Base-by-base conservation (phyloP, 1,140 invertebrate genomes). In the Gonatopus flavifemur region DNA sequence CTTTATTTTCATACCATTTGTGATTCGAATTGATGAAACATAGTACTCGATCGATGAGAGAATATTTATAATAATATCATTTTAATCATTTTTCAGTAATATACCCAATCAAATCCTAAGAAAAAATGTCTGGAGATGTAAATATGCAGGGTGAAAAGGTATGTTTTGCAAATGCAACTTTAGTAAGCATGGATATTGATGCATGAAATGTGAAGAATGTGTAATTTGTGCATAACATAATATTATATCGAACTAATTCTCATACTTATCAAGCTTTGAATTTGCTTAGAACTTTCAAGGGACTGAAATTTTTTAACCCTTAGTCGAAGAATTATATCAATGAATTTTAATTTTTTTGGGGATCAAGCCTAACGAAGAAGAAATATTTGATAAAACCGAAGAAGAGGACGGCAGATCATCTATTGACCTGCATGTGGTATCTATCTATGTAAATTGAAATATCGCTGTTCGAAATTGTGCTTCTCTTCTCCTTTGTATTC, bases 141-240 rank as follows among this genome's bases (percentile, higher is more conserved):
- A 75, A 72, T 53, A 72, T 66, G 64, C 67, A 69, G 49, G 53
- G 66, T 32, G 72, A 71, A 42, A 74, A 73, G 66, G 74, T 76
- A 68, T 40, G 48, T 58, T 32, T 39, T 24, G 10, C n/a, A n/a
- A n/a, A 22, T 31, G 32, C 35, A 22, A 25, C 37, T 45, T 36
- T 37, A 28, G 40, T 38, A 45, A 45, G 59, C 52, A 58, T 57
- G 59, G 10, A 47, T 42, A 49, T 24, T 42, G 46, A 22, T 35
- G 55, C 41, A 51, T 56, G 51, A 22, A 36, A 41, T 36, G 44
- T 35, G 31, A 33, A 18, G 42, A 38, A 49, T 53, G 37, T 56
- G 57, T 46, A 35, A 53, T 37, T 41, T 54, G 20, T 47, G 45
- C 42, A 48, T 42, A 12, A 5, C 46, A 30, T 32, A 21, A n/a